These are phyloP conservation scores for Pipistrellus nathusii DNA, from an alignment of 2,797 vertebrate species.

Conservation along the genomic window DNA sequence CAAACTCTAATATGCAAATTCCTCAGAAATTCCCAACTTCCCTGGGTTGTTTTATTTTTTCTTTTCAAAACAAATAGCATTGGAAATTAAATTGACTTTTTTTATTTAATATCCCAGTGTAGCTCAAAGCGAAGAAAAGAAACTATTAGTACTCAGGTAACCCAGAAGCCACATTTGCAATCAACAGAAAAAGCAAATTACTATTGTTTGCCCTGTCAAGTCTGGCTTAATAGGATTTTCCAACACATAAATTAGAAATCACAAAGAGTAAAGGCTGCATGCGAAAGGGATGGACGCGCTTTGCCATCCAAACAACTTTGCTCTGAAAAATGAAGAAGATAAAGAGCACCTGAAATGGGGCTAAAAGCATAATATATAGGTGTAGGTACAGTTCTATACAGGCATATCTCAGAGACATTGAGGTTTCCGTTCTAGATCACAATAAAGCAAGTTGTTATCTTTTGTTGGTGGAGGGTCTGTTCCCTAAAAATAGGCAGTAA, in stretches of 20 bases:
- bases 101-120: conserved; percentile 81
- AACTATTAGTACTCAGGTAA: conserved; percentile 81
- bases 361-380: not conserved
- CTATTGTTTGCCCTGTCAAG: conserved; percentile 19
- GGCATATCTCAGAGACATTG: not conserved
- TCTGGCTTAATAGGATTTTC: conserved; percentile 64
- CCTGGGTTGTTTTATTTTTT: conserved; percentile 38
- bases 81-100: conserved; percentile 85
- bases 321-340: conserved; percentile 31
- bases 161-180: conserved; percentile 20
- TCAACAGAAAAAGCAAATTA: conserved; percentile 52
- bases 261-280: conserved; percentile 7
- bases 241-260: conserved; percentile 55
- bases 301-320: not conserved
- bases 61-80: conserved; percentile 75
- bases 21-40: conserved; percentile 61
- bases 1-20: conserved; percentile 70
- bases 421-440: not conserved
- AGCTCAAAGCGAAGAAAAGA: conserved; percentile 82
- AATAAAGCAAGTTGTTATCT: not conserved
- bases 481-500: conserved; percentile 82
- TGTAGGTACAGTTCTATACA: not conserved
- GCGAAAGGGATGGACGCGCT: not conserved
- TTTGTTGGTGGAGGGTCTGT: conserved; percentile 39
- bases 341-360: not conserved